Percentiles rank a stretch among this genome's conserved stretches.
phyloP scores from a whole-genome alignment of 2,888 invertebrate genomes.

The Amiota communis region DNA sequence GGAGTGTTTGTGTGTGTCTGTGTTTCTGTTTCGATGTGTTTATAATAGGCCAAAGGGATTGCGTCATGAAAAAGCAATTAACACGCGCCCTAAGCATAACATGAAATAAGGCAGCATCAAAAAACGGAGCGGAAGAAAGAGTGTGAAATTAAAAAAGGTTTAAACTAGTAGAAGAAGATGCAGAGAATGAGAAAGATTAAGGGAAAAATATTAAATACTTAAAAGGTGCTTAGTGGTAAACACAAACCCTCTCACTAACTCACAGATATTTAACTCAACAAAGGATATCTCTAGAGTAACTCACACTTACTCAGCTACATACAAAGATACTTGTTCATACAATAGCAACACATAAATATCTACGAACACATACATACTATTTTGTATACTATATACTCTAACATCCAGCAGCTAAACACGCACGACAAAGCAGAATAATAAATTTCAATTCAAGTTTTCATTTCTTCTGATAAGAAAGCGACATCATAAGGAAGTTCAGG shows the following conservation, averaged over 20 bases:
- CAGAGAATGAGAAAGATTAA: neutral
- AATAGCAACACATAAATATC: too few species aligned
- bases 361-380: too few species aligned
- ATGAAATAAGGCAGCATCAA: neutral
- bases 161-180: neutral
- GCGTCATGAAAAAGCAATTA: constrained; percentile 58
- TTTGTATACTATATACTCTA: too few species aligned
- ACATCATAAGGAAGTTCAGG: neutral
- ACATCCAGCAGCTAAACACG: constrained; percentile 38
- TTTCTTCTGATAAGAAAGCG: neutral
- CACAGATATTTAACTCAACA: too few species aligned
- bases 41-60: constrained; percentile 31
- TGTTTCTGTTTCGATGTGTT: constrained; percentile 35
- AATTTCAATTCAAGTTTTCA: constrained; percentile 59
- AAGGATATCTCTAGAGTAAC: too few species aligned
- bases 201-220: constrained; percentile 46
- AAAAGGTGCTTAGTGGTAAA: constrained; percentile 32
- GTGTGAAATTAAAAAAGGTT: constrained; percentile 1
- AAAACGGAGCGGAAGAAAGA: neutral
- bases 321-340: too few species aligned
- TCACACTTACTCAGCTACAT: too few species aligned
- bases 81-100: constrained; percentile 37
- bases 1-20: neutral
- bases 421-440: constrained; percentile 67
- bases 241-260: constrained; percentile 27